Conservation (phyloP, 2,113 vertebrate species). For the Erinaceus europaeus region DNA sequence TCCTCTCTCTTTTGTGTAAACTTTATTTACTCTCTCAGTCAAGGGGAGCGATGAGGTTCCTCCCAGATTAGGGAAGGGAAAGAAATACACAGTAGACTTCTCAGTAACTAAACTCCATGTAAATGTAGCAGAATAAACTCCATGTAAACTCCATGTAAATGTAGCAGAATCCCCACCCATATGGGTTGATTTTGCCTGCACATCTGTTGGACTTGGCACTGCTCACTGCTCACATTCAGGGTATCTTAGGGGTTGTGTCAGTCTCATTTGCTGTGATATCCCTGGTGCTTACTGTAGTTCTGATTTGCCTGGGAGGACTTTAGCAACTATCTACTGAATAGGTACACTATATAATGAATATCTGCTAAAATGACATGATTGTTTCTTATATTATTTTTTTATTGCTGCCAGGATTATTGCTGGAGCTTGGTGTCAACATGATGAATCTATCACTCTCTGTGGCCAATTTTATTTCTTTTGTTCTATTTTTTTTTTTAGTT, state of each 20-base stretch:
- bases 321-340: not conserved
- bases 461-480: no score
- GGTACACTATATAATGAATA: not conserved
- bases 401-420: no score
- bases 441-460: no score
- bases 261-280: not conserved
- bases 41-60: not conserved
- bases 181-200: not conserved
- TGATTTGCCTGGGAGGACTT: not conserved
- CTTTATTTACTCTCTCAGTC: constrained; percentile 62
- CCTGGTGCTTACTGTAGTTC: not conserved
- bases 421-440: no score
- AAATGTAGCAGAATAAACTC: not conserved
- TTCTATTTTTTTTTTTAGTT: no score
- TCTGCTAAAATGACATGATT: not conserved
- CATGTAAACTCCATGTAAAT: no score
- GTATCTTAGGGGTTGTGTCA: not conserved
- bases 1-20: no score
- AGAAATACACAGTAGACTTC: not conserved
- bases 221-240: not conserved
- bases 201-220: accelerated
- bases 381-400: no score
- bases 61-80: not conserved
- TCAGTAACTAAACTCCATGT: not conserved
- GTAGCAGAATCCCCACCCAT: no score